Evolutionary conservation across 2,113 vertebrate species (phyloP), one percentile per base, ranked within the genome.

Genomic region (Psammodynastes pulverulentus): DNA sequence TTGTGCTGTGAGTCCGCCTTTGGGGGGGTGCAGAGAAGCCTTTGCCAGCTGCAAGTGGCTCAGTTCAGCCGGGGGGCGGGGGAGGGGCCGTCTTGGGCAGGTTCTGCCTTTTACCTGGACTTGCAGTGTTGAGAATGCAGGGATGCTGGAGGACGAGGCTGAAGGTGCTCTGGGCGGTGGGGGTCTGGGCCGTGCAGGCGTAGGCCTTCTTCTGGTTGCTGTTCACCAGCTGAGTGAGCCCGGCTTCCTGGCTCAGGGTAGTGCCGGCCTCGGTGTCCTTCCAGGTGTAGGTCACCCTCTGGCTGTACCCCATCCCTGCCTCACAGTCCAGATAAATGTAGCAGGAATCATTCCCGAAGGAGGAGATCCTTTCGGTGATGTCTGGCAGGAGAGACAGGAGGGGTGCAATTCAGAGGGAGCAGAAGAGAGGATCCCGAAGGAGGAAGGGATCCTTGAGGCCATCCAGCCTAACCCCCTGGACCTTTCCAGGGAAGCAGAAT

Each of bases 91-190:
- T 39, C 29, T 15, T 34, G n/a, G 62, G 13, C n/a, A 34, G 67
- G 34, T 8, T 4, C 7, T 2, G 13, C 24, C 24, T 5, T 9
- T 79, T 46, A 92, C 91, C 91, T 88, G 86, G 13, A 7, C 13
- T 49, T 2, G 34, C 86, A 21, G 48, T n/a, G 2, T 0, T 1
- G 0, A 0, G 1, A 5, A 5, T 0, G 39, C 56, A 79, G 0
- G 1, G 4, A 3, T 58, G 0, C 3, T 46, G 52, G 48, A 86
- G 91, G 2, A 1, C 0, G 34, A 92, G 1, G 9, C 1, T 3
- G 15, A 26, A 15, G 0, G 48, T 1, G 0, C 39, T 21, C 86
- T 46, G 86, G 2, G 2, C 13, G 0, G 34, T 10, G n/a, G 1
- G 3, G 4, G 29, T 26, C 24, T 52, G 34, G 2, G 86, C 91